Evolutionary conservation across 1,140 invertebrate species (phyloP).

Genomic region (Drepana arcuata): DNA sequence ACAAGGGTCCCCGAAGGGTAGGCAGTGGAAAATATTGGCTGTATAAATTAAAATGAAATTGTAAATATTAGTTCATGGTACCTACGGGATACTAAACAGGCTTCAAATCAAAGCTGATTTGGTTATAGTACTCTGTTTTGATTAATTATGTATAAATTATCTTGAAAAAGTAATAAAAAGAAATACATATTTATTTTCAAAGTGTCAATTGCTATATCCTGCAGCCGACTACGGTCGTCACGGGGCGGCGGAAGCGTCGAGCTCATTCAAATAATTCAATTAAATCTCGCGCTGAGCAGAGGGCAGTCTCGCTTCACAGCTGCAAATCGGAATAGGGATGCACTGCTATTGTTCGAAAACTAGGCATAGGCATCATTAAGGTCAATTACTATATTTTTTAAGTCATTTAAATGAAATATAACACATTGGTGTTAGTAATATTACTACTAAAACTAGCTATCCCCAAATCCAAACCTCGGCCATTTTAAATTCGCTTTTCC

Average conservation of each 20-base stretch:
- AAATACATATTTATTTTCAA: slow-evolving; percentile 32
- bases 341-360: no score
- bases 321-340: slow-evolving; percentile 46
- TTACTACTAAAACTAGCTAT: no score
- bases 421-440: no score
- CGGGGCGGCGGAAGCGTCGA: slow-evolving; percentile 55
- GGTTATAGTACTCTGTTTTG: no score
- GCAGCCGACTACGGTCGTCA: slow-evolving; percentile 26
- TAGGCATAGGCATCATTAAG: no score
- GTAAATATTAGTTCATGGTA: slow-evolving; percentile 3
- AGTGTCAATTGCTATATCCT: slow-evolving; percentile 62
- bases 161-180: slow-evolving; percentile 2
- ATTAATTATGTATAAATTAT: not conserved
- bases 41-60: slow-evolving; percentile 9
- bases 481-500: no score
- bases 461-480: no score
- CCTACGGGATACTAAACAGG: not conserved
- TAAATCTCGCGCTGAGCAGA: slow-evolving; percentile 54
- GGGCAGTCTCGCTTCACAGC: slow-evolving; percentile 53
- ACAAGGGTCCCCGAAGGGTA: no score
- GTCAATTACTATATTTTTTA: no score
- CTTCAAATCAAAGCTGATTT: no score
- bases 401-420: no score
- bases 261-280: slow-evolving; percentile 68
- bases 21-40: slow-evolving; percentile 14